These are phyloP conservation scores for Tetramorium simillimum DNA, from an alignment of 1,140 invertebrate species.

Conservation along the genomic window DNA sequence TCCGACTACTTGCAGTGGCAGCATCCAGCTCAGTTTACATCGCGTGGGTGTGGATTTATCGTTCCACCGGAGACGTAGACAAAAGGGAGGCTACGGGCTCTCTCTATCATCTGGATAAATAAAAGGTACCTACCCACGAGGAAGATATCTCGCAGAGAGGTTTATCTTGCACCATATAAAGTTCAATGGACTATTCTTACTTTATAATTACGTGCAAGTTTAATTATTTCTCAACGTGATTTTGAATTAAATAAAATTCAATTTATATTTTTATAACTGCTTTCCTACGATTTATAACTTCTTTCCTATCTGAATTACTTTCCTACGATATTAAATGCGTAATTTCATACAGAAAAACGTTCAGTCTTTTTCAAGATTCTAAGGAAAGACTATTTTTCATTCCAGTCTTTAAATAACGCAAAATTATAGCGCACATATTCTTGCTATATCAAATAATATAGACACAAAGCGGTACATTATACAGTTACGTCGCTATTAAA, in stretches of 20 bases:
- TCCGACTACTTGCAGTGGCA: slow-evolving; percentile 42
- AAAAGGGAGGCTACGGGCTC: slow-evolving; percentile 56
- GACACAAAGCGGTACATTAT: background rate
- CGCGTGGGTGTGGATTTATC: slow-evolving; percentile 76
- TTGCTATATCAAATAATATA: background rate
- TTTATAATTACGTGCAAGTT: background rate
- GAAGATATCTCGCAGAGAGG: slow-evolving; percentile 18
- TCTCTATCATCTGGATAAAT: slow-evolving; percentile 41
- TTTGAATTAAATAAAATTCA: background rate
- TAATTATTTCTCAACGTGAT: background rate
- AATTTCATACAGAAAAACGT: background rate
- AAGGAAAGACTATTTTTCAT: background rate
- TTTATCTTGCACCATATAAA: slow-evolving; percentile 7
- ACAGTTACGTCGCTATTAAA: background rate
- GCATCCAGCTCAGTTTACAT: slow-evolving; percentile 71
- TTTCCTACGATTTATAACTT: too few species aligned
- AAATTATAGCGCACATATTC: background rate
- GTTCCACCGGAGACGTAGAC: slow-evolving; percentile 61
- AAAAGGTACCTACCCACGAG: slow-evolving; percentile 40
- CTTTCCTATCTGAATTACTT: background rate
- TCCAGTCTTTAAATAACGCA: background rate
- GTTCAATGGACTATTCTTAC: slow-evolving; percentile 30
- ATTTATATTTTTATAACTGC: background rate
- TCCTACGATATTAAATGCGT: background rate
- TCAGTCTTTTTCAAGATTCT: background rate